Conservation (phyloP, 64 coral and sea anemone genomes). For the Montipora efflorescens region DNA sequence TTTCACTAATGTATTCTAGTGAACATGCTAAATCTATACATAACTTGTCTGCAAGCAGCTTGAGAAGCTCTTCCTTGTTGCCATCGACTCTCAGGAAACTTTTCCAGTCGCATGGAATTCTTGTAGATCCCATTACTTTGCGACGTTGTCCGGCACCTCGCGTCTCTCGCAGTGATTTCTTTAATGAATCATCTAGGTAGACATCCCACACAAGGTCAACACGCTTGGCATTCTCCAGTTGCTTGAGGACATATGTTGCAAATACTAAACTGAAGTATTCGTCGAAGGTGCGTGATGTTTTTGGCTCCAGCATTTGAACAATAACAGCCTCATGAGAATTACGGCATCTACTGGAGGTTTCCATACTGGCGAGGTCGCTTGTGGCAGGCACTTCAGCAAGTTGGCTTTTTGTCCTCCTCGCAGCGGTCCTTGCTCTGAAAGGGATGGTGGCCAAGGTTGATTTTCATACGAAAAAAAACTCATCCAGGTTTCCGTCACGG, state of each 20-base stretch:
- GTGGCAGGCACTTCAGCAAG: conserved; percentile 69
- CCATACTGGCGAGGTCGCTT: conserved; percentile 61
- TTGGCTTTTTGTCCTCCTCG: conserved; percentile 71
- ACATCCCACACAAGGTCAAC: conserved; percentile 63
- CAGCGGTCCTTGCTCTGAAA: conserved; percentile 65
- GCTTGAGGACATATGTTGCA: conserved; percentile 47
- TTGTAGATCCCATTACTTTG: conserved; percentile 56
- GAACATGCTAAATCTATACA: too few species aligned
- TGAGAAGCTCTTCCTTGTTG: conserved; percentile 35
- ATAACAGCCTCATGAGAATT: conserved; percentile 52
- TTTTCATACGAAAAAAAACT: conserved; percentile 57
- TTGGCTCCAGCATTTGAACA: conserved; percentile 72
- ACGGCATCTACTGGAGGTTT: conserved; percentile 69
- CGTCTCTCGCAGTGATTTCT: conserved; percentile 53
- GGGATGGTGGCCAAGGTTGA: conserved; percentile 69
- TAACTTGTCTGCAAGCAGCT: too few species aligned
- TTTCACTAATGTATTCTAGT: too few species aligned
- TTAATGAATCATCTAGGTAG: conserved; percentile 54
- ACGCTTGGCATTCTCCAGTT: conserved; percentile 38
- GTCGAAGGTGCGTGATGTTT: conserved; percentile 39
- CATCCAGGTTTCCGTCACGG: conserved; percentile 23
- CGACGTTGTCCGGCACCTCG: conserved; percentile 50
- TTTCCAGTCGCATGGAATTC: conserved; percentile 51
- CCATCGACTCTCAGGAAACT: conserved; percentile 53
- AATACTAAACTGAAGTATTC: conserved; percentile 48